These are phyloP conservation scores for Diceros bicornis DNA, from an alignment of 2,797 vertebrate genomes.

Conservation along the genomic window DNA sequence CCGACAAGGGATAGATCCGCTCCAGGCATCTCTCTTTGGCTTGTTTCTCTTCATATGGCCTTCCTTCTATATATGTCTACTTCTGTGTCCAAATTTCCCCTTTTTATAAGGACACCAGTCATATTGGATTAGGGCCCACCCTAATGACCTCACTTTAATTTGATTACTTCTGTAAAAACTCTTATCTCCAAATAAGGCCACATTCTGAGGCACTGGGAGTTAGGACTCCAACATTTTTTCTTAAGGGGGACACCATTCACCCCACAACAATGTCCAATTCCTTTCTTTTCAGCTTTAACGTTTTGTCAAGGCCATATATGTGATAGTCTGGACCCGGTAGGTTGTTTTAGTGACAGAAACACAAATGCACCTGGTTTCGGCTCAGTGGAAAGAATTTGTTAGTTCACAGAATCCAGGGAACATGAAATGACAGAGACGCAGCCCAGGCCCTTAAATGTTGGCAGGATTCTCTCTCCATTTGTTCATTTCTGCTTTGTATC, in stretches of 20 bases:
- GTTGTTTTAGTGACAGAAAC: not conserved
- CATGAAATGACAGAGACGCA: not conserved
- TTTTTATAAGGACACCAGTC: not conserved
- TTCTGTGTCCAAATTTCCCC: not conserved
- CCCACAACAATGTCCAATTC: not conserved
- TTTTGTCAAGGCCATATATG: not conserved
- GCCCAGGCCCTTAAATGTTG: not conserved
- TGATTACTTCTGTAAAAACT: not conserved
- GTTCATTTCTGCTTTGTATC: not conserved
- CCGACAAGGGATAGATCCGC: rapidly evolving
- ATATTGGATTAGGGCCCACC: not conserved
- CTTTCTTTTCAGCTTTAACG: not conserved
- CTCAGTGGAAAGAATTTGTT: not conserved
- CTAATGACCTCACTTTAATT: not conserved
- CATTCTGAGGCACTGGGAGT: not conserved
- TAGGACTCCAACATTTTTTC: not conserved
- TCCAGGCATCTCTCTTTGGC: not conserved
- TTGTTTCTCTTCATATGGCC: not conserved
- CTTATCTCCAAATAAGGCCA: not conserved
- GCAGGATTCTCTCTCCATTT: not conserved
- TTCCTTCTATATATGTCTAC: not conserved
- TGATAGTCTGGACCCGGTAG: not conserved
- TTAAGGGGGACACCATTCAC: not conserved
- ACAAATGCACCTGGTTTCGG: not conserved
- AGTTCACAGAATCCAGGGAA: not conserved